Evolutionary conservation across 1,140 invertebrate species (phyloP), one percentile per base, ranked within the genome.

Genomic region (Apis dorsata): DNA sequence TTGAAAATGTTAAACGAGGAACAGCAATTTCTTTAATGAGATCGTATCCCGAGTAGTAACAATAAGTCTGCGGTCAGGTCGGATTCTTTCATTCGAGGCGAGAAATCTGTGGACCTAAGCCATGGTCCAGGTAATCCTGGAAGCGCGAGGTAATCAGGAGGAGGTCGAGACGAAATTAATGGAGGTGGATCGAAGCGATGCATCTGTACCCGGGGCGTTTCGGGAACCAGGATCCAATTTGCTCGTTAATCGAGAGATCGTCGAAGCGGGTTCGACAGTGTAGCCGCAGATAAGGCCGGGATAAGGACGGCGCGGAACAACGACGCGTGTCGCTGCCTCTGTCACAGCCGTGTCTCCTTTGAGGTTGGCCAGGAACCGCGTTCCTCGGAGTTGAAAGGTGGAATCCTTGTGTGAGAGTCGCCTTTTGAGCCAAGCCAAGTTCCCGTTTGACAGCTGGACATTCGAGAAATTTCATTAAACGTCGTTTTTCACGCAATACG

Each of bases 161-260:
- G 73, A 84, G 75, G 71, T 69, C 60, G 73, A 66, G 87, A 82
- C 71, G 88, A 90, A 90, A 90, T 90, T 90, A 90, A 90, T 90
- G 88, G 87, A 84, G 68, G 60, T 62, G 88, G 86, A 90, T 90
- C 87, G 88, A 76, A 86, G 49, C 87, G 85, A 85, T 90, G 89
- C 89, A 90, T 90, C 88, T 87, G 88, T 84, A 90, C 83, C 83
- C 83, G 87, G 78, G 85, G 88, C 87, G 86, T 74, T 85, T 81
- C 85, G 83, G 55, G 70, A 44, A 80, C 77, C 73, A 72, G 83
- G 86, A 90, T 90, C 86, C 90, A 90, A 90, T 90, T 89, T 89
- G 86, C 83, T 72, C 87, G 90, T 90, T 90, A 90, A 90, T 90
- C 89, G 89, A 90, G 90, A 87, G 86, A 86, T 81, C 79, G 81